These are phyloP conservation scores for Zelleria hepariella DNA, from an alignment of 2,888 invertebrate species.

Conservation along the genomic window DNA sequence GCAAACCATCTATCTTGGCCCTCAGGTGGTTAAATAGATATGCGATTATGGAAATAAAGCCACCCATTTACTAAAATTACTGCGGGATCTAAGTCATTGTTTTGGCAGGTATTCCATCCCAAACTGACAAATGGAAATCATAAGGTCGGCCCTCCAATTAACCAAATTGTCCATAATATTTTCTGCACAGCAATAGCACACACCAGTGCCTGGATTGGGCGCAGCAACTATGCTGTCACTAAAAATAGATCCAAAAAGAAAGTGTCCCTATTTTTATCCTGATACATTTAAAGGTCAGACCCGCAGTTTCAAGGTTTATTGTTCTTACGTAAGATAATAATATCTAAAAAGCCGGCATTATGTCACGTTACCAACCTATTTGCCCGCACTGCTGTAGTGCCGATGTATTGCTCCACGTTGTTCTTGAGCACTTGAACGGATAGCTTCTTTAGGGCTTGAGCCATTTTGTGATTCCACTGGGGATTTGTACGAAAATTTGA, in stretches of 20 bases:
- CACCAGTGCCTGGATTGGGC: not conserved
- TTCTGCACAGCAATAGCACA: too few species aligned
- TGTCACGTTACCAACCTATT: slow-evolving; percentile 36
- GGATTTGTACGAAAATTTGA: not conserved
- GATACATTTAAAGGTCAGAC: not conserved
- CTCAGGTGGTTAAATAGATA: too few species aligned
- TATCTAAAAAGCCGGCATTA: slow-evolving; percentile 32
- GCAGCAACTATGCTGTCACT: not conserved
- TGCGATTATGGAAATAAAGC: too few species aligned
- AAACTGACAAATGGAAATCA: too few species aligned
- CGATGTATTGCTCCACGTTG: slow-evolving; percentile 32
- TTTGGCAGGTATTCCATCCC: too few species aligned
- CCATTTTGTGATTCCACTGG: slow-evolving; percentile 27
- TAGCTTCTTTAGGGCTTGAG: slow-evolving; percentile 45
- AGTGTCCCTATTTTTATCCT: not conserved
- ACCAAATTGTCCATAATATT: too few species aligned
- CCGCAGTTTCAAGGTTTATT: not conserved
- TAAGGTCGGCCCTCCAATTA: too few species aligned
- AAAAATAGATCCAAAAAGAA: not conserved
- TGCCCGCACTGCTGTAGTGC: slow-evolving; percentile 15
- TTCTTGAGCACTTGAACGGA: slow-evolving; percentile 43
- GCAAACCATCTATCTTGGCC: too few species aligned
- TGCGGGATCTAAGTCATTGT: too few species aligned
- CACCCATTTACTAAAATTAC: too few species aligned
- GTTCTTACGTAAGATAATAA: slow-evolving; percentile 42